Conservation (phyloP, 2,888 invertebrate genomes). For the Urechis unicinctus region DNA sequence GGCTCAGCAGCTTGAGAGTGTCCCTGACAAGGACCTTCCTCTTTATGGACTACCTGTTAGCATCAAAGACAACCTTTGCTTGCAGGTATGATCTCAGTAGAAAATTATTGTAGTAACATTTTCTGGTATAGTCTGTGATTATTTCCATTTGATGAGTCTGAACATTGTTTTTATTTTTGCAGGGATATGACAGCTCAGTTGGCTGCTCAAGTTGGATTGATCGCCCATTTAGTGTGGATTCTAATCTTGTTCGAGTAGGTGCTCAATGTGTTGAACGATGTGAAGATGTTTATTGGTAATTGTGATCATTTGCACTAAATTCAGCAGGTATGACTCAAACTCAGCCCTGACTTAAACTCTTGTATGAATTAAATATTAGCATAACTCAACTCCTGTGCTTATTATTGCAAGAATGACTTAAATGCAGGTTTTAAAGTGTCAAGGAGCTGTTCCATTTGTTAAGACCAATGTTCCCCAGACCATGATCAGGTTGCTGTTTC, state of each 20-base stretch:
- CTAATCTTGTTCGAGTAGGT: slow-evolving; percentile 13
- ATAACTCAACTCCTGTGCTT: too few relatives aligned
- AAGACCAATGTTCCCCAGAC: slow-evolving; percentile 52
- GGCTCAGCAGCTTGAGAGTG: not conserved
- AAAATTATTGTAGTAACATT: too few relatives aligned
- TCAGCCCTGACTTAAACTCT: too few relatives aligned
- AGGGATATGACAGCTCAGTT: slow-evolving; percentile 18
- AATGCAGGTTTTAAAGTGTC: slow-evolving; percentile 32
- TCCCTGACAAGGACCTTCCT: slow-evolving; percentile 13
- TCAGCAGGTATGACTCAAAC: too few relatives aligned
- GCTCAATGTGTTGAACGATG: too few relatives aligned
- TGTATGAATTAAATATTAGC: too few relatives aligned
- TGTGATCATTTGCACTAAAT: too few relatives aligned
- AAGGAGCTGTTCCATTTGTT: slow-evolving; percentile 54
- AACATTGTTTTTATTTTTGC: too few relatives aligned
- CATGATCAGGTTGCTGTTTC: slow-evolving; percentile 30
- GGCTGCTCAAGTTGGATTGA: slow-evolving; percentile 12
- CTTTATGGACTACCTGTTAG: slow-evolving; percentile 44
- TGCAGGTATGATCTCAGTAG: slow-evolving; percentile 29
- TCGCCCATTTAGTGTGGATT: slow-evolving; percentile 12
- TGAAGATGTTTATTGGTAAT: too few relatives aligned
- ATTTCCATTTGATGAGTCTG: too few relatives aligned
- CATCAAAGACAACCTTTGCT: slow-evolving; percentile 39
- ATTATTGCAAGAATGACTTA: too few relatives aligned
- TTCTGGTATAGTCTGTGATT: too few relatives aligned